Conservation (phyloP, 2,113 vertebrate genomes). For the Microcebus jonahi region DNA sequence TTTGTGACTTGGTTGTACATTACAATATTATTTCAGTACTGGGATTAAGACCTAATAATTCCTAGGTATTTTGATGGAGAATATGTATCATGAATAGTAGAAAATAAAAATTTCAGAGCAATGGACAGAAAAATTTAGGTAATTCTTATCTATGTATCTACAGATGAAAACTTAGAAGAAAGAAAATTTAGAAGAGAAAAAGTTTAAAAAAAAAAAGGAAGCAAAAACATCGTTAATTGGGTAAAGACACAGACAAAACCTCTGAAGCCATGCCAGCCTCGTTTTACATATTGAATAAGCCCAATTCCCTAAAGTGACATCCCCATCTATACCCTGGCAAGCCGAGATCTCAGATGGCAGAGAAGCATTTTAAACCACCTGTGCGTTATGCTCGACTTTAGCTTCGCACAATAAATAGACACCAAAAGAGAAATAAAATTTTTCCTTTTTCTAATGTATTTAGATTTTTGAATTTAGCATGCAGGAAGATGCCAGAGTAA, state of each 20-base stretch:
- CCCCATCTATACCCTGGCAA: slow-evolving; percentile 74
- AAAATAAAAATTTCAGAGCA: background rate
- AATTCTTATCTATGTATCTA: slow-evolving; percentile 38
- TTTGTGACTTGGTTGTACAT: background rate
- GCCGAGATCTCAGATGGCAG: slow-evolving; percentile 81
- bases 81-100: background rate
- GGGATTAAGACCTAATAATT: slow-evolving; percentile 11
- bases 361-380: slow-evolving; percentile 81
- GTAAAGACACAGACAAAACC: slow-evolving; percentile 77
- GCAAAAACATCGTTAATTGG: slow-evolving; percentile 70
- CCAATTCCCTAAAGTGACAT: slow-evolving; percentile 72
- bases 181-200: background rate
- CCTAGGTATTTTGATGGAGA: slow-evolving; percentile 17
- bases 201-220: slow-evolving; percentile 48
- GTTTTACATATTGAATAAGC: slow-evolving; percentile 74
- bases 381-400: slow-evolving; percentile 75
- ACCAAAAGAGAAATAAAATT: slow-evolving; percentile 59
- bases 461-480: slow-evolving; percentile 58
- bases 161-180: background rate
- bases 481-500: slow-evolving; percentile 35
- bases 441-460: slow-evolving; percentile 60
- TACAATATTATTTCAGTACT: slow-evolving; percentile 20
- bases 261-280: slow-evolving; percentile 72
- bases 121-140: slow-evolving; percentile 52
- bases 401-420: slow-evolving; percentile 76